Conservation (phyloP, 2,888 invertebrate species). For the Stenodema calcarata region DNA sequence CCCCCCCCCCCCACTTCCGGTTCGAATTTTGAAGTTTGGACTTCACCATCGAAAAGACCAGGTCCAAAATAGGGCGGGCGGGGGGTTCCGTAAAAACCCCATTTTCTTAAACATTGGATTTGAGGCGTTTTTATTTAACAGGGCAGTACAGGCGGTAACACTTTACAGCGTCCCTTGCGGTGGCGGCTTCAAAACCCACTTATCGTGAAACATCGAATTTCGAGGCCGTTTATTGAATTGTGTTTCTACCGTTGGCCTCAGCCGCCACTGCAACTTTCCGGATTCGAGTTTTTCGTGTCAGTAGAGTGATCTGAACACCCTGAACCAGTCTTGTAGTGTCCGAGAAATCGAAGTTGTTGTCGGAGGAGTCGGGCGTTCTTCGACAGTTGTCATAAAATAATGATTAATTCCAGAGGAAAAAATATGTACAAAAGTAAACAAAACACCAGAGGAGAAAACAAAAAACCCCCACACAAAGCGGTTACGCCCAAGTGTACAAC, state of each 20-base stretch:
- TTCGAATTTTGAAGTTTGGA: no score
- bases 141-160: no score
- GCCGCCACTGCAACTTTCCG: not conserved
- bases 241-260: not conserved
- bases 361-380: conserved; percentile 15
- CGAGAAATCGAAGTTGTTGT: conserved; percentile 23
- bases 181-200: no score
- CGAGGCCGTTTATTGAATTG: no score
- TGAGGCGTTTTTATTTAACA: no score
- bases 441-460: not conserved
- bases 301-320: conserved; percentile 10
- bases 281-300: not conserved
- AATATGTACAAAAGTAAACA: not conserved
- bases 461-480: not conserved
- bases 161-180: no score
- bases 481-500: not conserved
- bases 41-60: no score
- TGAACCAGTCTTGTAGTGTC: conserved; percentile 39
- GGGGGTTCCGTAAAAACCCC: no score
- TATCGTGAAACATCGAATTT: no score
- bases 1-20: no score
- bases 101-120: no score
- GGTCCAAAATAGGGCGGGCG: no score
- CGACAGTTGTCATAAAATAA: conserved; percentile 18
- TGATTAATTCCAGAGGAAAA: not conserved